phyloP scores from a whole-genome alignment of 2,113 vertebrate species.

The Gracilinanus agilis region DNA sequence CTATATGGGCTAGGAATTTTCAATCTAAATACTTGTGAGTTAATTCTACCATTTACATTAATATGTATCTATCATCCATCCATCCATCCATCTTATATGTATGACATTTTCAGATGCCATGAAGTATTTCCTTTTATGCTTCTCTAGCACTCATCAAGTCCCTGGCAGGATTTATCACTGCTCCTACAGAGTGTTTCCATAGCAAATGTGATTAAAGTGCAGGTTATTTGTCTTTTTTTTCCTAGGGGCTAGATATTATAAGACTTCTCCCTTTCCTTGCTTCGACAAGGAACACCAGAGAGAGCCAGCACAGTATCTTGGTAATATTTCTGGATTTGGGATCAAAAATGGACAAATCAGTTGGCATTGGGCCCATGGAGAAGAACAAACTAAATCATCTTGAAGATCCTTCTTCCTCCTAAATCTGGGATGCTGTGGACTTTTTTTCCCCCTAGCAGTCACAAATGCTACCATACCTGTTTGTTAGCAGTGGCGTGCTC shows the following conservation, averaged over 20 bases:
- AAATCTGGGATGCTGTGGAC: neutral
- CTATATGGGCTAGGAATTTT: neutral
- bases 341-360: neutral
- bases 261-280: neutral
- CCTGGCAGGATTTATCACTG: neutral
- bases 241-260: neutral
- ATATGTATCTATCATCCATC: neutral
- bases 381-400: neutral
- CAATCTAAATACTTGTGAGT: neutral
- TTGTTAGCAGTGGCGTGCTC: constrained; percentile 94
- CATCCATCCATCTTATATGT: too few relatives aligned
- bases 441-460: neutral
- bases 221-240: neutral
- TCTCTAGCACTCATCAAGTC: neutral
- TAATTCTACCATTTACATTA: neutral
- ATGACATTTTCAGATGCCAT: neutral
- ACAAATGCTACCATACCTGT: constrained; percentile 87
- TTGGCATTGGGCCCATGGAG: too few relatives aligned
- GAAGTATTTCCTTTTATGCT: neutral
- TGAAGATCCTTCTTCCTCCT: neutral
- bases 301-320: neutral
- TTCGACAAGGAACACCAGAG: neutral
- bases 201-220: neutral
- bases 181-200: neutral
- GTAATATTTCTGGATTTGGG: neutral